Evolutionary conservation across 2,888 invertebrate genomes (phyloP), one percentile per base, ranked within the genome.

Genomic region (Linnaemya vulpina): DNA sequence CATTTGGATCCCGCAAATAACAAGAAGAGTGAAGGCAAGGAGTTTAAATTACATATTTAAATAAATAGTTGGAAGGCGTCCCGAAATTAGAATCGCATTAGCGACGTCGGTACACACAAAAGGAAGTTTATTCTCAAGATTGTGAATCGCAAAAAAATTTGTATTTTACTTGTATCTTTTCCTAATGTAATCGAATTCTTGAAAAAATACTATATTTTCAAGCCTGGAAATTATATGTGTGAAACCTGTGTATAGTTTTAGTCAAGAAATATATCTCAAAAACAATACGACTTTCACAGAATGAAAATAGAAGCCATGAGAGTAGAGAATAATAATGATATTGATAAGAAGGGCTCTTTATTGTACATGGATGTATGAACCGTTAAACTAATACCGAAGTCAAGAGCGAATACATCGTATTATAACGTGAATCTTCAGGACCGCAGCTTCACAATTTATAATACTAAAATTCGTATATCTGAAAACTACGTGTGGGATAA

Each of bases 111-210:
- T 35, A 67, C 30, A 67, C 49, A 51, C 25, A 17, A 49, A 67
- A 67, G 35, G 55, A 70, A 40, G 70, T 55, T 70, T 55, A 70
- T 40, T 70, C 35, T 38, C 53, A 55, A 55, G 40, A 55, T 53
- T 70, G 70, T 55, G 53, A 55, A 17, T 68, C 68, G 46, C 20
- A 70, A 70, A 70, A 70, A 55, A 40, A 70, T n/a, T 70, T 40
- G 53, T 53, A 55, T 55, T 38, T 70, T 40, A 38, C 53, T 53
- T 38, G 51, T 53, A 68, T 70, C 68, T 3, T 38, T 70, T 38
- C 68, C 53, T 38, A 40, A 40, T 40, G 8, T 40, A 8, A 40
- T 3, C 9, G 40, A 7, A 40, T 40, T 8, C 1, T 40, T 40
- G 9, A 46, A 65, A 46, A 65, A 65, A n/a, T 30, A 30, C 10